Evolutionary conservation across 30 jellyfish, hydroid and myxozoan species (phyloP).

Genomic region (Aurelia sp.): DNA sequence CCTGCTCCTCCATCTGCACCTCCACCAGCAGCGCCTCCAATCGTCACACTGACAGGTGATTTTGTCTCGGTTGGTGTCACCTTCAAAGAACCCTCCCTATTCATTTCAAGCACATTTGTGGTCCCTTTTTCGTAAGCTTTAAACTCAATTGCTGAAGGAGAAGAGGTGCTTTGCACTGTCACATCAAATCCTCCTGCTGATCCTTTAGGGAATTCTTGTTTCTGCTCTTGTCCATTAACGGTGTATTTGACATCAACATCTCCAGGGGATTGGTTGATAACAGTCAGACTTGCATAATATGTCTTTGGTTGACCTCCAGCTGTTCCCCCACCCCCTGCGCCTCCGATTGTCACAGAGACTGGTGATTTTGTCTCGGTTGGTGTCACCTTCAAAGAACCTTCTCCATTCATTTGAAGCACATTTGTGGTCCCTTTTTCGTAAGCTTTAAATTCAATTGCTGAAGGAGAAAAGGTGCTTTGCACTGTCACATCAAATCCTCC

Average conservation of each 20-base stretch:
- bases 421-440: constrained; percentile 65
- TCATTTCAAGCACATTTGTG: constrained; percentile 35
- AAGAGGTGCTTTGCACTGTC: constrained; percentile 13
- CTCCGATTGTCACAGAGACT: constrained; percentile 6
- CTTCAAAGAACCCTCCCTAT: constrained; percentile 26
- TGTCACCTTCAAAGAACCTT: constrained; percentile 52
- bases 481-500: constrained; percentile 57
- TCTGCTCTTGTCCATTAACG: constrained; percentile 46
- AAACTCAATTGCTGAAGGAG: constrained; percentile 67
- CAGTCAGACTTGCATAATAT: constrained; percentile 72
- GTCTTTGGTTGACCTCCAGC: constrained; percentile 33
- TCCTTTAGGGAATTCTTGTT: constrained; percentile 41
- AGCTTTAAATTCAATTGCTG: constrained; percentile 66
- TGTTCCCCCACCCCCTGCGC: constrained; percentile 9
- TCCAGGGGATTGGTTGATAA: constrained; percentile 71
- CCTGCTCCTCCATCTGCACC: no score
- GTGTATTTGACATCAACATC: constrained; percentile 27
- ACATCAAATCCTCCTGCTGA: constrained; percentile 45
- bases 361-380: constrained; percentile 56
- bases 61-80: constrained; percentile 50
- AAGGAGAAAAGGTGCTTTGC: constrained; percentile 39
- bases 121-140: constrained; percentile 71
- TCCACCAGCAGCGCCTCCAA: constrained; percentile 25
- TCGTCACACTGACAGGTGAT: constrained; percentile 14
- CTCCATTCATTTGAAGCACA: constrained; percentile 68